Conservation (phyloP, 2,797 vertebrate genomes). For the Crypturellus tataupa region DNA sequence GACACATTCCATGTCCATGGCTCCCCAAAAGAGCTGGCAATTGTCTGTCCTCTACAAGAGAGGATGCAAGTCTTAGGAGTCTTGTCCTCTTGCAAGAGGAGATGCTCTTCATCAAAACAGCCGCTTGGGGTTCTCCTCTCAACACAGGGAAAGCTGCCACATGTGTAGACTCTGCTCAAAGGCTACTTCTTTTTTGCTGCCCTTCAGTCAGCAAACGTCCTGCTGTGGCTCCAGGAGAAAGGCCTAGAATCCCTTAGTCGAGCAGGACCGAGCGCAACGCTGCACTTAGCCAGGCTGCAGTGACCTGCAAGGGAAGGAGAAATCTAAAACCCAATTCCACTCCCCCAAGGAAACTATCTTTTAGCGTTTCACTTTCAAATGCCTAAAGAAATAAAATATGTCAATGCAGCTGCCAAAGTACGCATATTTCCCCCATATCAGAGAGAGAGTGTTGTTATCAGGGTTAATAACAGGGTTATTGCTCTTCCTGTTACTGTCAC, state of each 20-base stretch:
- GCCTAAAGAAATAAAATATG: not conserved
- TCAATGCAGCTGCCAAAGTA: not conserved
- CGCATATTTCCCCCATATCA: not conserved
- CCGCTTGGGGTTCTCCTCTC: too few species aligned
- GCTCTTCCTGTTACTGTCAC: constrained; percentile 18
- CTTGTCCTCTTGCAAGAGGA: not conserved
- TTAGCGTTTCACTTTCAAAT: not conserved
- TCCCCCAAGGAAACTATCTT: too few species aligned
- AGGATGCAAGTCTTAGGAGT: not conserved
- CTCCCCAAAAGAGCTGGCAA: not conserved
- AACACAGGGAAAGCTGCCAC: not conserved
- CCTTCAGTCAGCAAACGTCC: not conserved
- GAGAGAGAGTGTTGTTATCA: not conserved
- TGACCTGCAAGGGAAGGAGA: not conserved
- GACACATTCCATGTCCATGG: not conserved
- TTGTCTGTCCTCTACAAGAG: not conserved
- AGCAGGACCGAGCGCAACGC: not conserved
- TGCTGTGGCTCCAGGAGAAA: not conserved
- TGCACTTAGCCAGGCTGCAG: not conserved
- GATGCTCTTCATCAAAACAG: not conserved
- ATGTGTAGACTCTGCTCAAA: too few species aligned
- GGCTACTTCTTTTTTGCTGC: not conserved
- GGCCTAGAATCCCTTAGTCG: not conserved
- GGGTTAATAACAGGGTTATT: not conserved
- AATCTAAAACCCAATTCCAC: not conserved